These are phyloP conservation scores for Pollenia griseotomentosa DNA, from an alignment of 2,888 invertebrate species.

Conservation along the genomic window DNA sequence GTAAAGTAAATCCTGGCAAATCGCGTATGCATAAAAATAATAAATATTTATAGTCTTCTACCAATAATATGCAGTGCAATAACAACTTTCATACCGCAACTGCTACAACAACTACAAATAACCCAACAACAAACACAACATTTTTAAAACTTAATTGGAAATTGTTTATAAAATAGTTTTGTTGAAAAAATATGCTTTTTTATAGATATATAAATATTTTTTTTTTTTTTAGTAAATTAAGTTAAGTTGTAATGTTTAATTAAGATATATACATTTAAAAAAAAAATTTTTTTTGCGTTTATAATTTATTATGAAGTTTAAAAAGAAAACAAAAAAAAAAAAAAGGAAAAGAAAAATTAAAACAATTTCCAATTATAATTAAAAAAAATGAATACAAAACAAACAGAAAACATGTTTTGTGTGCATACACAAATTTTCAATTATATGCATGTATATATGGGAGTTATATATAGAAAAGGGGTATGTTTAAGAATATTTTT, in stretches of 20 bases:
- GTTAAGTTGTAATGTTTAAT: constrained; percentile 56
- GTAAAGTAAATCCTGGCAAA: constrained; percentile 86
- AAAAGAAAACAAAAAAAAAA: constrained; percentile 24
- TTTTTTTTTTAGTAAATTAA: constrained; percentile 54
- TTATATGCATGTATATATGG: neutral
- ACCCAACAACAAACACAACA: constrained; percentile 44
- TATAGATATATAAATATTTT: constrained; percentile 14
- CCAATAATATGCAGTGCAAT: constrained; percentile 50
- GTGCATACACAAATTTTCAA: constrained; percentile 13
- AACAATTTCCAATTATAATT: constrained; percentile 60
- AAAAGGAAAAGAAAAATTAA: constrained; percentile 26
- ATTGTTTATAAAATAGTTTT: constrained; percentile 72
- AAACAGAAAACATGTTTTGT: neutral
- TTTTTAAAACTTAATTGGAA: constrained; percentile 72
- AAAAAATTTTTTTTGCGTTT: constrained; percentile 27
- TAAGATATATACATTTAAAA: constrained; percentile 59
- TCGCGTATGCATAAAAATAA: constrained; percentile 86
- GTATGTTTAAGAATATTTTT: too few species aligned
- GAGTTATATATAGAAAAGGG: too few species aligned
- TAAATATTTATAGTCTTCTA: constrained; percentile 87
- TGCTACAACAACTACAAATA: constrained; percentile 43
- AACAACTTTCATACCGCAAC: constrained; percentile 39
- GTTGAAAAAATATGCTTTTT: constrained; percentile 35
- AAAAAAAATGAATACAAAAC: constrained; percentile 30
- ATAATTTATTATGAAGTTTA: constrained; percentile 48